Evolutionary conservation across 1,140 invertebrate species (phyloP), one percentile per base, ranked within the genome.

Genomic region (Sitophilus oryzae): DNA sequence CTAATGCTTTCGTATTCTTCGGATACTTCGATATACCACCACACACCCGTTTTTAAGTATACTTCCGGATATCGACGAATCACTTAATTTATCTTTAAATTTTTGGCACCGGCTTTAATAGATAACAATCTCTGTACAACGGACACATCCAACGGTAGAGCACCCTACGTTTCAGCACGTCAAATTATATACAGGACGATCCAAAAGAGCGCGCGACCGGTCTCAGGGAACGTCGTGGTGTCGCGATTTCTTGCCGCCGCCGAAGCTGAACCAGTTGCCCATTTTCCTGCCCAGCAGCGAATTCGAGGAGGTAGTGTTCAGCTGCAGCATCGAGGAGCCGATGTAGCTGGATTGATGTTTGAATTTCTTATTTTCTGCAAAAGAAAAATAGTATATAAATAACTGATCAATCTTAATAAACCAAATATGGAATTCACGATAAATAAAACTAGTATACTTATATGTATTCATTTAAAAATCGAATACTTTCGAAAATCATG

Each of bases 211-310:
- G 30, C n/a, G 30, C 53, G 45, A 73, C 74, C 68, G 71, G n/a
- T n/a, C 73, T 77, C 74, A 77, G 66, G 76, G 76, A 61, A 72
- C 71, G 51, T 76, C 73, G 3, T 59, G 50, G 36, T 66, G 60
- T 14, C 74, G 62, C 9, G 71, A 72, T 61, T 80, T 79, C 63
- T 79, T 79, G 61, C 70, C 76, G 52, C 73, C 75, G 23, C 77
- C 77, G 58, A 80, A 79, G 19, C 72, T 80, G 56, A 80, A 80
- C 79, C 79, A 80, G 0, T 76, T 79, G 16, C 77, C 78, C 40
- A 80, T 76, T 66, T 79, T 79, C 18, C 77, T 70, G 22, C 79
- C 78, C 38, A 81, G 59, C 5, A 49, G 38, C 11, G 54, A 56
- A 38, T 66, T 67, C 21, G 62, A 63, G 30, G 16, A 63, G 63